These are phyloP conservation scores for Corydoras maculifer DNA, from an alignment of 2,113 vertebrate genomes.

Conservation along the genomic window DNA sequence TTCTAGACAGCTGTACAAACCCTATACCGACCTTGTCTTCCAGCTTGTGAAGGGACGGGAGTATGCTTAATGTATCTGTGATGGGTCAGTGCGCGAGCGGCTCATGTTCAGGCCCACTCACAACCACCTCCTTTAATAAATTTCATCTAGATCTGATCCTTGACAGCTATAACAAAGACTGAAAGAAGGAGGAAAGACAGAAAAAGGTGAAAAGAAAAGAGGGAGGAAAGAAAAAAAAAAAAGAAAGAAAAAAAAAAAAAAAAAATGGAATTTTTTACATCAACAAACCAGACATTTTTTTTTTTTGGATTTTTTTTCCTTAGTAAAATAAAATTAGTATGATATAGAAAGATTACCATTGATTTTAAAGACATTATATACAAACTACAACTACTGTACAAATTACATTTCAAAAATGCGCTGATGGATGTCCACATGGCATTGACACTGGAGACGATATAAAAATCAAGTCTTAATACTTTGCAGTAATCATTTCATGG, in stretches of 20 bases:
- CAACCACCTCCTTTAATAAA: slow-evolving; percentile 44
- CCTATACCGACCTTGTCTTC: neutral
- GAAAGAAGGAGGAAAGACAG: slow-evolving; percentile 5
- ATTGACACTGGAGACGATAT: slow-evolving; percentile 44
- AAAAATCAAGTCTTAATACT: slow-evolving; percentile 31
- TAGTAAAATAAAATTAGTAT: slow-evolving; percentile 67
- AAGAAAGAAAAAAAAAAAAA: slow-evolving; percentile 17
- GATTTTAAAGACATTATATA: slow-evolving; percentile 67
- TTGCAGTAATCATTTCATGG: slow-evolving; percentile 29
- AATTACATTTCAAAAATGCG: slow-evolving; percentile 48
- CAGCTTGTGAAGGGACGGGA: neutral
- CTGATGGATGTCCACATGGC: slow-evolving; percentile 40
- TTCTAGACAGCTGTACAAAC: slow-evolving; percentile 20
- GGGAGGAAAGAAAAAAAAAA: neutral
- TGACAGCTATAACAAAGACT: slow-evolving; percentile 52
- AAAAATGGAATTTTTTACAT: slow-evolving; percentile 53
- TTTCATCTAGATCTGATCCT: slow-evolving; percentile 45
- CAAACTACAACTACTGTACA: slow-evolving; percentile 69
- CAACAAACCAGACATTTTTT: slow-evolving; percentile 53
- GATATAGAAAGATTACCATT: slow-evolving; percentile 61
- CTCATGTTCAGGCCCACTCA: slow-evolving; percentile 30
- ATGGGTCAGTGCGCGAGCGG: slow-evolving; percentile 6
- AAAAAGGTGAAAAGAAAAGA: slow-evolving; percentile 12
- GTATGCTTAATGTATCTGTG: neutral
- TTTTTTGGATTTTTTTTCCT: slow-evolving; percentile 54